Conservation (phyloP, 2,797 vertebrate species). For the Mastacembelus armatus region DNA sequence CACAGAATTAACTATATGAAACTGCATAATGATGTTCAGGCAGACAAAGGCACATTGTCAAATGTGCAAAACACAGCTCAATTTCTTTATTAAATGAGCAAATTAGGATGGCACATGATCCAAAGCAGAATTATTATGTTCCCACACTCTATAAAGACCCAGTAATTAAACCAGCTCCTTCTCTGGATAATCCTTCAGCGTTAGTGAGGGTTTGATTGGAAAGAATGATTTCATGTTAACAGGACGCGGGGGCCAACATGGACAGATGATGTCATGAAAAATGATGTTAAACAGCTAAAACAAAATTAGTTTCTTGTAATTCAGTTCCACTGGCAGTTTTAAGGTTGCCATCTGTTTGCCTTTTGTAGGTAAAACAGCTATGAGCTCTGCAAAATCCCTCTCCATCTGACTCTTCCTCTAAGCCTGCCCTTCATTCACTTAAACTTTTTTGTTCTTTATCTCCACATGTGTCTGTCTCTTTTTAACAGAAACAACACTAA, state of each 20-base stretch:
- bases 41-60: constrained; percentile 42
- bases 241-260: constrained; percentile 18
- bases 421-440: constrained; percentile 20
- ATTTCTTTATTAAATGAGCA: constrained; percentile 59
- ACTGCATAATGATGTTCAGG: constrained; percentile 42
- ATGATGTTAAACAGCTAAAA: constrained; percentile 27
- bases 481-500: too few relatives aligned
- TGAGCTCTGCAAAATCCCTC: constrained; percentile 33
- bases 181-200: constrained; percentile 54
- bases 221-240: constrained; percentile 33
- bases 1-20: constrained; percentile 29
- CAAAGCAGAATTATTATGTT: constrained; percentile 51
- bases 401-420: constrained; percentile 51
- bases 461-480: too few relatives aligned
- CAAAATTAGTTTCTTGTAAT: constrained; percentile 26
- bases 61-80: constrained; percentile 49
- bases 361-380: constrained; percentile 25
- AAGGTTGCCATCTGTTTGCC: constrained; percentile 40
- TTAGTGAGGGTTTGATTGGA: constrained; percentile 37
- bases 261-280: constrained; percentile 25
- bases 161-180: constrained; percentile 62
- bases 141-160: constrained; percentile 49
- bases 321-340: constrained; percentile 35
- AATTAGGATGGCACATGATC: constrained; percentile 54
- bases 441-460: constrained; percentile 6